phyloP scores from a whole-genome alignment of 2,113 vertebrate species.

The Pteropus alecto region DNA sequence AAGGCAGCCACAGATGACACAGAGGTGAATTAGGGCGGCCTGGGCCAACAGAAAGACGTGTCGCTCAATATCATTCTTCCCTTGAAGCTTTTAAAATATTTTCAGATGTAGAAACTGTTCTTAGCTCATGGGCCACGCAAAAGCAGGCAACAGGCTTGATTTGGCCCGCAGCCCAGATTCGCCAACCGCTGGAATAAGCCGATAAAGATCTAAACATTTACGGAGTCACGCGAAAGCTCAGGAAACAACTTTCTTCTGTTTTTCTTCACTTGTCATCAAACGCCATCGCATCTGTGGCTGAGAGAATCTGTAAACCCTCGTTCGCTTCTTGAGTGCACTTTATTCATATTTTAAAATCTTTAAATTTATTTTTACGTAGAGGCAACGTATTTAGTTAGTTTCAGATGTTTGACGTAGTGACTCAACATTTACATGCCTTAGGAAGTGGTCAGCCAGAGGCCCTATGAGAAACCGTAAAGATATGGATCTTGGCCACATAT shows the following conservation, averaged over 20 bases:
- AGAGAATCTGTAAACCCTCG: fast-evolving
- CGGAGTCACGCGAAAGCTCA: fast-evolving
- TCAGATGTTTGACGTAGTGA: fast-evolving
- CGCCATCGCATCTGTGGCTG: fast-evolving
- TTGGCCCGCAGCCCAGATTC: fast-evolving
- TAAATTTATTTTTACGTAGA: no score
- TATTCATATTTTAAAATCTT: no score
- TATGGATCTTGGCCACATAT: not conserved
- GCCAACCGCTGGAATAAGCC: fast-evolving
- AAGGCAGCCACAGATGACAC: fast-evolving
- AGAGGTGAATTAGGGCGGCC: fast-evolving
- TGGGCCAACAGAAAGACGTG: not conserved
- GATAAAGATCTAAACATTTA: not conserved
- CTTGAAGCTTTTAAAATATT: not conserved
- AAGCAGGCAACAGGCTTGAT: not conserved
- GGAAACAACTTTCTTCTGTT: not conserved
- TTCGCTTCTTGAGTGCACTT: not conserved
- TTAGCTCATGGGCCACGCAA: no score
- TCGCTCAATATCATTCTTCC: fast-evolving
- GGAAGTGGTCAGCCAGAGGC: no score
- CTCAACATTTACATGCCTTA: not conserved
- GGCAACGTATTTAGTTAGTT: no score
- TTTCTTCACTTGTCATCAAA: not conserved
- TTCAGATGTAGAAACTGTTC: not conserved
- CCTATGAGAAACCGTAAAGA: no score